Base-by-base conservation (phyloP, 2,797 vertebrate genomes). In the Anguilla pacifica region DNA sequence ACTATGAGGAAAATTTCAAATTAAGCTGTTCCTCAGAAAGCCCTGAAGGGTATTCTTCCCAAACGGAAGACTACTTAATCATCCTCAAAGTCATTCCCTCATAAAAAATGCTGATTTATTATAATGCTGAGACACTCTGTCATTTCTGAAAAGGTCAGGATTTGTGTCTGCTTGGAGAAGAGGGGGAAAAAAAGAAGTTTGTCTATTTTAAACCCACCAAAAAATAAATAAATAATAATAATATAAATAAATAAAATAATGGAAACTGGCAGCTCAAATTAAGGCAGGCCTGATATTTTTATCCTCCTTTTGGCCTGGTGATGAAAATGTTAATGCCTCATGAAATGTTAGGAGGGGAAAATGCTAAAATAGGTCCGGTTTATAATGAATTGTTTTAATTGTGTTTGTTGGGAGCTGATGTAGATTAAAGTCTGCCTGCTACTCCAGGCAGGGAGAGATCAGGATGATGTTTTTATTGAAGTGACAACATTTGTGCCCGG, bases 401-500 rank as follows among this genome's bases (percentile, higher is more conserved):
- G 85, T 77, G 79, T 88, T 85, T 89, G 85, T 77, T 59, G 79
- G 72, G 64, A 87, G 88, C n/a, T 83, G 88, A 86, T 67, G 70
- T 59, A 86, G 90, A 88, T 87, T 86, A 88, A 88, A 85, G 88
- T 86, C 86, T 87, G 88, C 85, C 51, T 64, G 70, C 86, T 88
- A 85, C 90, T 86, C 70, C 64, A 67, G 88, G 90, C 87, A 64
- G 61, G 25, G 85, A 79, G 39, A 81, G 83, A 70, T 93, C 91
- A 92, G 85, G 70, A 86, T 85, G 88, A 86, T 89, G 89, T 88
- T 87, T 88, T 91, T 88, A 95, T 93, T 90, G 88, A 87, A 90
- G 87, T 94, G 95, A 95, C 94, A 95, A 90, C 83, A 84, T 90
- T 90, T 91, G 91, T 82, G 92, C 93, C 91, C 86, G 87, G 91